Evolutionary conservation across 2,888 invertebrate genomes (phyloP).

Genomic region (Oscheius sp.): DNA sequence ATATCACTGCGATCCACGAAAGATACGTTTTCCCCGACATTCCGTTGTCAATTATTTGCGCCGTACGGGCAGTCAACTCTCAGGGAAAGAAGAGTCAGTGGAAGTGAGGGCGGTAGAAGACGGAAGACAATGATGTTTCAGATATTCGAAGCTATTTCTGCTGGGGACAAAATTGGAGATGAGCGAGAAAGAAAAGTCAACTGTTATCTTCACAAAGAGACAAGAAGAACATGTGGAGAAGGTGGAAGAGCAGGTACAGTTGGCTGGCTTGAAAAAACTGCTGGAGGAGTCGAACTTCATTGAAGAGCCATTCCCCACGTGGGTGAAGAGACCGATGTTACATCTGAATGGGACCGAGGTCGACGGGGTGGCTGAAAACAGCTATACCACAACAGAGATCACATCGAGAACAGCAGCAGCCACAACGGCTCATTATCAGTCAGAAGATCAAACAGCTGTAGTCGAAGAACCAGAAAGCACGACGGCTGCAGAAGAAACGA

Average conservation of each 20-base stretch:
- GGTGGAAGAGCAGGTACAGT: not conserved
- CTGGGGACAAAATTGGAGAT: not conserved
- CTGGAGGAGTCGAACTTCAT: conserved; percentile 1
- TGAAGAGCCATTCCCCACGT: conserved; percentile 4
- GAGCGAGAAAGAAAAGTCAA: not conserved
- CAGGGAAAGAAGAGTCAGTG: conserved; percentile 7
- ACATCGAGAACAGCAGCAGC: not conserved
- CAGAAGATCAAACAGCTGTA: not conserved
- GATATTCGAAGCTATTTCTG: conserved; percentile 16
- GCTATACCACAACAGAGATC: not conserved
- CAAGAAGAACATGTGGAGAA: not conserved
- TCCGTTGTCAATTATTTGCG: conserved; percentile 17
- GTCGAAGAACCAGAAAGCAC: not conserved
- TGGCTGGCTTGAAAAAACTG: not conserved
- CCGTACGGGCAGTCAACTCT: conserved; percentile 20
- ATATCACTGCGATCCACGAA: conserved; percentile 28
- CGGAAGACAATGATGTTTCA: not conserved
- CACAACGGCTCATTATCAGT: not conserved
- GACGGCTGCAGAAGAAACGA: not conserved
- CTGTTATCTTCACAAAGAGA: not conserved
- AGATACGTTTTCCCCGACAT: conserved; percentile 13
- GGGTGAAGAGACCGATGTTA: conserved; percentile 2
- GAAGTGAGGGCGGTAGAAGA: conserved; percentile 1
- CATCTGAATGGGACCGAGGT: not conserved
- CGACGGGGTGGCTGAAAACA: not conserved